Percentiles rank a stretch among this genome's conserved stretches.
These are phyloP conservation scores for Alcis repandata DNA, from an alignment of 2,888 invertebrate genomes.

Conservation along the genomic window DNA sequence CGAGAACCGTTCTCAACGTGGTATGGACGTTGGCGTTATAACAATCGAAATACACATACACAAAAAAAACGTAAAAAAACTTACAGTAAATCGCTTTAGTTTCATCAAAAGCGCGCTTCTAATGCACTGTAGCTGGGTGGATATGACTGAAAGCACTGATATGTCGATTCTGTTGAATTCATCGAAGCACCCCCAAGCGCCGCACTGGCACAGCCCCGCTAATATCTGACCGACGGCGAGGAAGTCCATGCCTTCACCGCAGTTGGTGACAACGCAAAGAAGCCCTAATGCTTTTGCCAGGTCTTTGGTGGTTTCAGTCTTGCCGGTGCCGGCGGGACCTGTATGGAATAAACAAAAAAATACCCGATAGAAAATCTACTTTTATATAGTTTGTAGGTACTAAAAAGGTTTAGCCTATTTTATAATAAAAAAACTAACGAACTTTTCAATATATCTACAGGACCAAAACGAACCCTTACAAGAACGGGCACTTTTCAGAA, in stretches of 20 bases:
- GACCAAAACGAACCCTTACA: no score
- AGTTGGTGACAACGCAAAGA: conserved; percentile 95
- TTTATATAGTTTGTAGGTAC: no score
- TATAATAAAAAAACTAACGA: no score
- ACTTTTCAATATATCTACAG: no score
- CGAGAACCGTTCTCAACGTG: conserved; percentile 67
- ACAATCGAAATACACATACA: background rate
- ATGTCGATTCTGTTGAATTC: conserved; percentile 97
- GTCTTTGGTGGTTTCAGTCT: conserved; percentile 97
- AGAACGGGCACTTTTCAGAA: no score
- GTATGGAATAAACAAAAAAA: background rate
- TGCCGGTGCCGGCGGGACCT: conserved; percentile 94
- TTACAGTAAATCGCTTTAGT: conserved; percentile 91
- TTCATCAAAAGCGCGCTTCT: conserved; percentile 93
- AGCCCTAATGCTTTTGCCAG: conserved; percentile 95
- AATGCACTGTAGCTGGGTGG: conserved; percentile 96
- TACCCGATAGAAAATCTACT: background rate
- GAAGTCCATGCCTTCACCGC: conserved; percentile 97
- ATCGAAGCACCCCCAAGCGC: conserved; percentile 98
- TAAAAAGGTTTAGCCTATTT: no score
- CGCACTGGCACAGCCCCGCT: conserved; percentile 93
- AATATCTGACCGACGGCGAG: conserved; percentile 90
- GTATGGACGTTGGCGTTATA: conserved; percentile 44
- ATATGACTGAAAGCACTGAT: conserved; percentile 96
- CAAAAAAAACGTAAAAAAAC: conserved; percentile 44